phyloP scores from a whole-genome alignment of 2,113 vertebrate species.

The Chrysemys picta region DNA sequence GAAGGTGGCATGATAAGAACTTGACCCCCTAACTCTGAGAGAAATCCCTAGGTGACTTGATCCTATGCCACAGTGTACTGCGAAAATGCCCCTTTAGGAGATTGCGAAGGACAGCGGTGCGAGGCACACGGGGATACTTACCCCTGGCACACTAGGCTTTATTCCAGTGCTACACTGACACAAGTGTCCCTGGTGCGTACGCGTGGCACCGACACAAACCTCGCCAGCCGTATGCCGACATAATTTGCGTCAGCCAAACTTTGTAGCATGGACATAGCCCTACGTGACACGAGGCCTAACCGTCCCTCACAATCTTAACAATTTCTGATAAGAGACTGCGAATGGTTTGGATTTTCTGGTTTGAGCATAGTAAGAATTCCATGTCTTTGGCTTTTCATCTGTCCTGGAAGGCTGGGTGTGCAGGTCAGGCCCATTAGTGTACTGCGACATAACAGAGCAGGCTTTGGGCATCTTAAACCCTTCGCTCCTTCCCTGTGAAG shows the following conservation, averaged over 20 bases:
- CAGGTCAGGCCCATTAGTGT: not conserved
- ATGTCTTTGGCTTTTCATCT: not conserved
- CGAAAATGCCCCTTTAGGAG: not conserved
- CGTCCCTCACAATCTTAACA: accelerated
- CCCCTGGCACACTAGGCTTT: not conserved
- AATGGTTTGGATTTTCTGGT: not conserved
- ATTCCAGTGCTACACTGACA: not conserved
- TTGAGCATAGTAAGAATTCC: accelerated
- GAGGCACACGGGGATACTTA: not conserved
- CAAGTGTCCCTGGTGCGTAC: not conserved
- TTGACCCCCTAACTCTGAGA: not conserved
- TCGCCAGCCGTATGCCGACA: not conserved
- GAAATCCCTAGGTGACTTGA: not conserved
- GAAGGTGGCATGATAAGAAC: not conserved
- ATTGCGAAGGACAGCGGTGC: too few relatives aligned
- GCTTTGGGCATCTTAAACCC: too few relatives aligned
- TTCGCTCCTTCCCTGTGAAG: not conserved
- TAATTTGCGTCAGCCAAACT: too few relatives aligned
- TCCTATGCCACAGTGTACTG: not conserved
- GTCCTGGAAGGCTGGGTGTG: accelerated
- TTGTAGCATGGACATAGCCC: not conserved
- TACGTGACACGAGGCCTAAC: accelerated
- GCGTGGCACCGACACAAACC: not conserved
- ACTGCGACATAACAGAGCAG: not conserved
- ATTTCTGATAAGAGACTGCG: accelerated